Base-by-base conservation (phyloP, 2,113 vertebrate species). In the Cathartes aura region DNA sequence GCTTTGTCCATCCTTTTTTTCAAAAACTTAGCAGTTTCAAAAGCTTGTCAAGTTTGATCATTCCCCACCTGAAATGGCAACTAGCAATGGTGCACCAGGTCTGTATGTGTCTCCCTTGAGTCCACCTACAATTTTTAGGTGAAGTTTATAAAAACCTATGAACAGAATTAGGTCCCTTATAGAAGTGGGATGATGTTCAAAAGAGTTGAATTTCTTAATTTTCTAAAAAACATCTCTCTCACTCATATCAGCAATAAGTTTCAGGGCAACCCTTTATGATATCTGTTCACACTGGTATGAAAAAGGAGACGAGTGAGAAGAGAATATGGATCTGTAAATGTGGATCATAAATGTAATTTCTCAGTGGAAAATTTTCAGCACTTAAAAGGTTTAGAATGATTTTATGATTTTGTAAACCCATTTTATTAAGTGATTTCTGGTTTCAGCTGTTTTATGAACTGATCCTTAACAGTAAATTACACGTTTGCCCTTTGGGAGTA, bases 381-480 rank as follows among this genome's bases (percentile, higher is more conserved):
- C 38, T 93, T 90, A 92, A 87, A 96, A 84, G 72, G 56, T 91
- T 87, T 89, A 79, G 76, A 92, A 93, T 73, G 34, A 62, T 95
- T 76, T 66, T 92, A 36, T 83, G 80, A 82, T 93, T 97, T 87
- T 52, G 58, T 79, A 91, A 79, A 86, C 40, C 43, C 71, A 34
- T 89, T 95, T 94, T 85, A 96, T 96, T 71, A 96, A 96, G 84
- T 75, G n/a, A 90, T 92, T 95, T 84, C 92, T 94, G 34, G 38
- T 89, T 88, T 95, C 74, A 93, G 52, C 29, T 90, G 63, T 53
- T 94, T 94, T 87, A 56, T 87, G 73, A 97, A 52, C 67, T 93
- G 90, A 91, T 92, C 92, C 93, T 78, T 82, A 63, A 6, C 55
- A 93, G 83, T 83, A 93, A 95, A 93, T 95, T 89, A 89, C 64